Evolutionary conservation across 2,113 vertebrate genomes (phyloP), one percentile per base, ranked within the genome.

Genomic region (Gopherus flavomarginatus): DNA sequence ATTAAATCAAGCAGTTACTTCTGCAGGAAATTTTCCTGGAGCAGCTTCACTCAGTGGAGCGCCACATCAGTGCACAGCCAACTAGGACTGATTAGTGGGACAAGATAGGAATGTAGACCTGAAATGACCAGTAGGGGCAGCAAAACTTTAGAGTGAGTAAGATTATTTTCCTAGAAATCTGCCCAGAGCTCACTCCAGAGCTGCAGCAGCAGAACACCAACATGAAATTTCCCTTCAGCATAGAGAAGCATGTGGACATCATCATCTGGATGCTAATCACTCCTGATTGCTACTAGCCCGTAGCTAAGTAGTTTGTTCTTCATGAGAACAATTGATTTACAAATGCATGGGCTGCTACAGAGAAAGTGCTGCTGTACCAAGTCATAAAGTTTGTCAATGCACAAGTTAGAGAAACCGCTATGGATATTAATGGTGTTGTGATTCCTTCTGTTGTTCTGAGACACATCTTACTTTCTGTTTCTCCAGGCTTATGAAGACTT

Each of bases 201-300:
- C 72, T 75, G 72, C 38, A 75, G 72, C 69, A 75, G 16, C 38
- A 42, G 72, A 42, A 75, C 14, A 72, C 22, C 52, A 90, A 38
- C 24, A 29, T 1, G 2, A 88, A 38, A 88, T 29, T 11, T 54
- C 52, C 89, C 44, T 26, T 92, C 89, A 91, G 86, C 35, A 21
- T 78, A n/a, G 21, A 44, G 8, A 53, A 78, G 86, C 26, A 2
- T 0, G 0, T 4, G 22, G 57, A 5, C 75, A 50, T 6, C 77
- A 53, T 11, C 24, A 85, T 81, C 26, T 81, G 53, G 24, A 88
- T 83, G 83, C 50, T 90, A 82, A 26, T 35, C 4, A 35, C n/a
- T 89, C 72, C 10, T 42, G 31, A 0, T 69, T 84, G 29, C 53
- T 31, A 14, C 0, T 80, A 35, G 77, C 13, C 52, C 0, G 11